These are phyloP conservation scores for Cyphomyrus plagiostoma DNA, from an alignment of 2,113 vertebrate species.

Conservation along the genomic window DNA sequence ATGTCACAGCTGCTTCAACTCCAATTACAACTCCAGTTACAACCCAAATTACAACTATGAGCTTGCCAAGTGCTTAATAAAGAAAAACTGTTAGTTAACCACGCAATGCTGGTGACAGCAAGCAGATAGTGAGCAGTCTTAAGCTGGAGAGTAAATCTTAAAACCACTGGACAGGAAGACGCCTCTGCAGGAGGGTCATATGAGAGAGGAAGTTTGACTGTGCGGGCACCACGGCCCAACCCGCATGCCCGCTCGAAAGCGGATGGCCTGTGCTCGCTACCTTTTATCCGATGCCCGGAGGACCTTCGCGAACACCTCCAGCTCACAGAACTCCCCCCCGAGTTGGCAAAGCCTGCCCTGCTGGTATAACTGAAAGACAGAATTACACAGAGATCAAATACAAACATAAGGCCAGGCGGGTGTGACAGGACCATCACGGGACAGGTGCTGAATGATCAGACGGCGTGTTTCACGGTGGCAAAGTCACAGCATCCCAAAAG, in stretches of 20 bases:
- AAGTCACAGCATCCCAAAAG: neutral
- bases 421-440: neutral
- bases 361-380: conserved; percentile 83
- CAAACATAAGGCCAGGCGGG: neutral
- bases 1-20: neutral
- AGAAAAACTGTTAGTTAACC: neutral
- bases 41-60: neutral
- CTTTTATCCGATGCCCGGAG: conserved; percentile 97
- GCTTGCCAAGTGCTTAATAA: neutral
- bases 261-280: conserved; percentile 47
- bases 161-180: neutral
- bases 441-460: neutral
- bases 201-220: neutral
- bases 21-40: neutral
- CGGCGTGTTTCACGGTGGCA: neutral
- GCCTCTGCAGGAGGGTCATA: neutral
- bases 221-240: neutral
- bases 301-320: conserved; percentile 98
- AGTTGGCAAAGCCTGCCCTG: conserved; percentile 96
- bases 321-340: conserved; percentile 97
- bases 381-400: neutral
- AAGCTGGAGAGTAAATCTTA: neutral
- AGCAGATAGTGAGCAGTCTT: neutral
- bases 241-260: neutral
- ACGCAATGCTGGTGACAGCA: neutral